Conservation (phyloP, 2,797 vertebrate genomes). For the Crax fasciolata region DNA sequence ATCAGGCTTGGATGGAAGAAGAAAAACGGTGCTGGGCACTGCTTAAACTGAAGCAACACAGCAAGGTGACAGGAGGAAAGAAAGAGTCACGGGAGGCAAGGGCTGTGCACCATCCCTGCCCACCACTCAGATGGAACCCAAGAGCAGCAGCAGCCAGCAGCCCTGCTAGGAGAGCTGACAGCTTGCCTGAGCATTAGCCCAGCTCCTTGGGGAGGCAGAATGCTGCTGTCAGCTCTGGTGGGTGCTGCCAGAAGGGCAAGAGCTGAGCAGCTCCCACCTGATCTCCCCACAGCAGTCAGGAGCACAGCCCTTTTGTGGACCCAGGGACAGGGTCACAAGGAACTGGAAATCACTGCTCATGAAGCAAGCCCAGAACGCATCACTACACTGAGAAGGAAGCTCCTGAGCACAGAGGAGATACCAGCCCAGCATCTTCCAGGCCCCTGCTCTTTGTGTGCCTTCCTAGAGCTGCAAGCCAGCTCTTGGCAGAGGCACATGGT, state of each 20-base stretch:
- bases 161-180: too few species aligned
- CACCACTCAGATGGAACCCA: neutral
- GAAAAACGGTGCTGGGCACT: neutral
- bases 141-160: neutral
- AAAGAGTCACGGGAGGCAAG: neutral
- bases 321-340: neutral
- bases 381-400: fast-evolving
- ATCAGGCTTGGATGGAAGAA: neutral
- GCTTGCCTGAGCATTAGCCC: neutral
- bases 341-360: fast-evolving
- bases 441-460: neutral
- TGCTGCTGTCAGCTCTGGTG: fast-evolving
- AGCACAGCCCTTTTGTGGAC: neutral
- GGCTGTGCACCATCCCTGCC: neutral
- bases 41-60: neutral
- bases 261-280: neutral
- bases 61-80: neutral
- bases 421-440: neutral
- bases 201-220: neutral
- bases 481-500: neutral
- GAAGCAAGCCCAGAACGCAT: neutral
- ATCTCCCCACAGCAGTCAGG: fast-evolving
- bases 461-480: neutral
- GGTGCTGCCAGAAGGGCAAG: fast-evolving
- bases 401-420: neutral